Evolutionary conservation across 2,797 vertebrate species (phyloP).

Genomic region (Botia almorhae): DNA sequence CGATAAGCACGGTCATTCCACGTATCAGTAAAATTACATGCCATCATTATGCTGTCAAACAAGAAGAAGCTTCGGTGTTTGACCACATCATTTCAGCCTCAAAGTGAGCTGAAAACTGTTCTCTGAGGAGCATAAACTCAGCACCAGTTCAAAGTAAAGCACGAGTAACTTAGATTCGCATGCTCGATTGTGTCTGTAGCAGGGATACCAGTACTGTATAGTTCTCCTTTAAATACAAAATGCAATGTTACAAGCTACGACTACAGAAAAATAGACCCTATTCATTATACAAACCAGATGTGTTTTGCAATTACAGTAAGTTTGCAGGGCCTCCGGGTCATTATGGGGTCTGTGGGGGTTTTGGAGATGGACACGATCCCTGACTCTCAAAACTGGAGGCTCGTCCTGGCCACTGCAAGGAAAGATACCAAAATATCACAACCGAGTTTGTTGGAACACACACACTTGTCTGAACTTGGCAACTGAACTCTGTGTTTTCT

Average conservation of each 20-base stretch:
- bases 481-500: conserved; percentile 23
- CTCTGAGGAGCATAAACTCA: conserved; percentile 37
- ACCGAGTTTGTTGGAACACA: conserved; percentile 18
- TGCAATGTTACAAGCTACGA: conserved; percentile 45
- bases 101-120: conserved; percentile 35
- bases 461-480: conserved; percentile 43
- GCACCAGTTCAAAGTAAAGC: conserved; percentile 30
- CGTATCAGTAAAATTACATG: conserved; percentile 27
- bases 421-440: conserved; percentile 40
- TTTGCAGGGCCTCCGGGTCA: conserved; percentile 2
- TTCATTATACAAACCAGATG: conserved; percentile 51
- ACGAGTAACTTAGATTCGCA: background rate
- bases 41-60: conserved; percentile 48
- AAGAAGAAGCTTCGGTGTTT: conserved; percentile 21
- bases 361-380: conserved; percentile 94
- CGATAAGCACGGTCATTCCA: conserved; percentile 42
- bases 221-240: conserved; percentile 28
- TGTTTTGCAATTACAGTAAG: conserved; percentile 32
- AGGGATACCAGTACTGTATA: conserved; percentile 30
- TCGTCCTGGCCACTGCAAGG: conserved; percentile 89
- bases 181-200: conserved; percentile 23
- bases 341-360: conserved; percentile 84
- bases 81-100: conserved; percentile 10
- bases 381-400: conserved; percentile 98
- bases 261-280: conserved; percentile 35